Evolutionary conservation across 2,797 vertebrate species (phyloP), one percentile per base, ranked within the genome.

Genomic region (Chlorospingus flavigularis): DNA sequence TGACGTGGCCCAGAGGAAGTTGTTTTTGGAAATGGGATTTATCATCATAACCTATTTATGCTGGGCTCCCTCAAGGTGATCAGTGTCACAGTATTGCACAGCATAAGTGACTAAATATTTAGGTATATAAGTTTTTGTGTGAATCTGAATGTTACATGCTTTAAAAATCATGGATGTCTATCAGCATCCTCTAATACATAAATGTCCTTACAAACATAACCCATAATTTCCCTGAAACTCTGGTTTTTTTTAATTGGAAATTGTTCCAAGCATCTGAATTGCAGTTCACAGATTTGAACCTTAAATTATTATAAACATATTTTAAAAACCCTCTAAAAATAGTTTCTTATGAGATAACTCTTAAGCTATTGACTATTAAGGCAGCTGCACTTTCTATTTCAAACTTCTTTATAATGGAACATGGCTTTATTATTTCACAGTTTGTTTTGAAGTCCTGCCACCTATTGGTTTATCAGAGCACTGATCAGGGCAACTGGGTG

Each of bases 391-490:
- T 50, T 93, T 57, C 33, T 81, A 40, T 58, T 80, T 92, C 61
- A 55, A 75, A 5, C 26, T 79, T 62, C 1, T 0, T 42, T 86
- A 12, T 63, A 74, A 66, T 35, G 45, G 31, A 53, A 47, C 8
- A 7, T 19, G 31, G 7, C 20, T 66, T 91, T 74, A 54, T 75
- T 72, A 58, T 80, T 67, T 75, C 50, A 55, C 84, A 83, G 88
- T 90, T 90, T 93, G 82, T 78, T 96, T 96, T 94, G 92, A 96
- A 94, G 94, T 90, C 79, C 85, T 95, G 96, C 95, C 96, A 96
- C 76, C 95, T 95, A 93, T 96, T 94, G 96, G 92, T 88, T 92
- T 89, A 81, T 88, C 47, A 66, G 8, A 78, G 87, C 84, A 75
- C 39, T 42, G 39, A 86, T 72, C 33, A 28, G 33, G 51, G 48